A percentile compares a stretch with the other conserved stretches of the same genome.
These are phyloP conservation scores for Puffinus mauretanicus DNA, from an alignment of 2,113 vertebrate genomes.

Conservation along the genomic window DNA sequence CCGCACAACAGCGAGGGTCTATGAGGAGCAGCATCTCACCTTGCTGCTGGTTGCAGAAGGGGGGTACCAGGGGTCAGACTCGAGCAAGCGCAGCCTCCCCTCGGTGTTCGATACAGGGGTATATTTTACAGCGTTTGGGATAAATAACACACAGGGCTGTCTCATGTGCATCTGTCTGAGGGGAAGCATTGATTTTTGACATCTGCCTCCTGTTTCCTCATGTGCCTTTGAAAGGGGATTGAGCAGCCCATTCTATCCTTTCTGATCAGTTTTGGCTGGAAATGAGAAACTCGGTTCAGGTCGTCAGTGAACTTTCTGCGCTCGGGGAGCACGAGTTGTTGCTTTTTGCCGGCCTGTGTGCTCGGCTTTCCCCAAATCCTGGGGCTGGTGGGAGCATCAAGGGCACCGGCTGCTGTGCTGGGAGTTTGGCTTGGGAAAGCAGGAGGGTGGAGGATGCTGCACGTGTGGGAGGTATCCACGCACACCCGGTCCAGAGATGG, in stretches of 20 bases:
- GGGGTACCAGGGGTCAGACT: not conserved
- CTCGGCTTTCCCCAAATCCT: not conserved
- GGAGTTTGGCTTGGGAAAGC: not conserved
- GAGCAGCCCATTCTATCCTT: not conserved
- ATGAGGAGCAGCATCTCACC: not conserved
- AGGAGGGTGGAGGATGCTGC: not conserved
- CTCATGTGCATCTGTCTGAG: rapidly evolving
- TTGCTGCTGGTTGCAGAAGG: too few species aligned
- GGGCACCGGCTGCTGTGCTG: not conserved
- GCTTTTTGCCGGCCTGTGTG: not conserved
- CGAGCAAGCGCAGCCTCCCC: not conserved
- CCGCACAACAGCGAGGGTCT: rapidly evolving
- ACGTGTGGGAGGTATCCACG: rapidly evolving
- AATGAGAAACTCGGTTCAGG: not conserved
- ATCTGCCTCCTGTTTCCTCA: not conserved
- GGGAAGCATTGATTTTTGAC: not conserved
- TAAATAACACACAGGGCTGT: not conserved
- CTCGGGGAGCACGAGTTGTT: rapidly evolving
- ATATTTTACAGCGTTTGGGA: not conserved
- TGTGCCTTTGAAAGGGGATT: not conserved
- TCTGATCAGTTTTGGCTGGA: not conserved
- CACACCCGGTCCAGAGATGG: rapidly evolving
- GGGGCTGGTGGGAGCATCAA: not conserved
- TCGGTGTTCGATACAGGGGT: rapidly evolving
- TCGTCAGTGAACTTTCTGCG: rapidly evolving